These are phyloP conservation scores for Thalpophila matura DNA, from an alignment of 2,888 invertebrate genomes.

Conservation along the genomic window DNA sequence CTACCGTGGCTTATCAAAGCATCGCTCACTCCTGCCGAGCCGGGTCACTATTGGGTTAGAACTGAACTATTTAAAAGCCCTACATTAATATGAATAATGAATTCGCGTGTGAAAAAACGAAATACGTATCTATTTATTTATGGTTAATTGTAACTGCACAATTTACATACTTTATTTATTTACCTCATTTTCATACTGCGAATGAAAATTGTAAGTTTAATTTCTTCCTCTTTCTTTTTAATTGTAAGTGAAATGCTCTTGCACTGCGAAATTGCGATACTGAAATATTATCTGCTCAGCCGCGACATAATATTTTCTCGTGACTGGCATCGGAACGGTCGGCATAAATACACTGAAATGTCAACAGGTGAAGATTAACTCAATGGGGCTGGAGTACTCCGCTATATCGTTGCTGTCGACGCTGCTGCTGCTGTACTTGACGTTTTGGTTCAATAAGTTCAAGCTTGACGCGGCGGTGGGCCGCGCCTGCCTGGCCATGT, in stretches of 20 bases:
- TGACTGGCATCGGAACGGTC: slow-evolving; percentile 19
- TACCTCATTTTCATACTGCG: slow-evolving; percentile 50
- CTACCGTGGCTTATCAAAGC: slow-evolving; percentile 97
- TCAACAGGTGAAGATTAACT: slow-evolving; percentile 95
- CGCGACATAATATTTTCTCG: slow-evolving; percentile 42
- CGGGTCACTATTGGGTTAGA: slow-evolving; percentile 94
- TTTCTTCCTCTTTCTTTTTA: slow-evolving; percentile 5
- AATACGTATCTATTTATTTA: not conserved
- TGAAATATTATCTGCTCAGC: slow-evolving; percentile 45
- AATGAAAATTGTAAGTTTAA: slow-evolving; percentile 40
- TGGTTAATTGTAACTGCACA: not conserved
- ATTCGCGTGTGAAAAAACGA: slow-evolving; percentile 5
- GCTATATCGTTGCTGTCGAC: slow-evolving; percentile 97
- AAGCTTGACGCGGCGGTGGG: slow-evolving; percentile 96
- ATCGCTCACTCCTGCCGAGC: slow-evolving; percentile 94
- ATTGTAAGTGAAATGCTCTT: slow-evolving; percentile 26
- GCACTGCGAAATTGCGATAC: slow-evolving; percentile 58
- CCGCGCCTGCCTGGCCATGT: slow-evolving; percentile 95
- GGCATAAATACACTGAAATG: slow-evolving; percentile 47
- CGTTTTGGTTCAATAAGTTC: slow-evolving; percentile 96
- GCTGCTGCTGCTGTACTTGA: slow-evolving; percentile 95
- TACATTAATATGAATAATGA: not conserved
- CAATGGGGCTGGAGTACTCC: slow-evolving; percentile 97
- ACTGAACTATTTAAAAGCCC: slow-evolving; percentile 43
- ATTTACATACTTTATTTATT: slow-evolving; percentile 3